phyloP scores from a whole-genome alignment of 2,888 invertebrate genomes.

The Rhamphomyia laevipes region DNA sequence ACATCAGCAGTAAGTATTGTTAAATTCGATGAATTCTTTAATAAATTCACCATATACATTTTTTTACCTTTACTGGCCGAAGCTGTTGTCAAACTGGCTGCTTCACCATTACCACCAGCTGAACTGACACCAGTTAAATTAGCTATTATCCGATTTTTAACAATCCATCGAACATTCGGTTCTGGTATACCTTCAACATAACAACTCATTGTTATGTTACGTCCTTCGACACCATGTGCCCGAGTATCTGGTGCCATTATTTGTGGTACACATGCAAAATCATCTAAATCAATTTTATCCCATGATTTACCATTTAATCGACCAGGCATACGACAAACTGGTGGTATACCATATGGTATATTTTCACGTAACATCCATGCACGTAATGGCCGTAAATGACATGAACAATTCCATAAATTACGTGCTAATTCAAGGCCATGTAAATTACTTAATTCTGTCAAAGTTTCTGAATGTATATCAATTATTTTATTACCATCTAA shows the following conservation, averaged over 20 bases:
- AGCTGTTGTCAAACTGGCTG: slow-evolving; percentile 26
- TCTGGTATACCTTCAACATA: slow-evolving; percentile 58
- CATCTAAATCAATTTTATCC: slow-evolving; percentile 65
- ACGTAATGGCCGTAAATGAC: slow-evolving; percentile 57
- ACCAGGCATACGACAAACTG: slow-evolving; percentile 55
- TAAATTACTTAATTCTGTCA: slow-evolving; percentile 55
- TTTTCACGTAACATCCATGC: slow-evolving; percentile 71
- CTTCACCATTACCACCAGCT: slow-evolving; percentile 21
- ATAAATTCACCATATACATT: slow-evolving; percentile 53
- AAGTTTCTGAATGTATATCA: slow-evolving; percentile 51
- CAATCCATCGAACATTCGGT: slow-evolving; percentile 60
- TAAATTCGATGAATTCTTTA: slow-evolving; percentile 58
- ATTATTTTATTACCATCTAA: slow-evolving; percentile 62
- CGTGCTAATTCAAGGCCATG: slow-evolving; percentile 65
- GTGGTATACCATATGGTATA: slow-evolving; percentile 59
- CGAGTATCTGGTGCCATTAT: slow-evolving; percentile 48
- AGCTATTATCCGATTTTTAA: slow-evolving; percentile 56
- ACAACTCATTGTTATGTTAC: slow-evolving; percentile 62
- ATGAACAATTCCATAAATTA: slow-evolving; percentile 77
- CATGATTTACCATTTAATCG: slow-evolving; percentile 54
- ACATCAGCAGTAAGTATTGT: slow-evolving; percentile 60
- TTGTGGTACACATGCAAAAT: slow-evolving; percentile 67
- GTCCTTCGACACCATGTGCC: slow-evolving; percentile 56
- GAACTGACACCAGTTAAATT: slow-evolving; percentile 40
- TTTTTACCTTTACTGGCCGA: slow-evolving; percentile 43